phyloP scores from a whole-genome alignment of 2,797 vertebrate species.

The Gymnocypris eckloni region DNA sequence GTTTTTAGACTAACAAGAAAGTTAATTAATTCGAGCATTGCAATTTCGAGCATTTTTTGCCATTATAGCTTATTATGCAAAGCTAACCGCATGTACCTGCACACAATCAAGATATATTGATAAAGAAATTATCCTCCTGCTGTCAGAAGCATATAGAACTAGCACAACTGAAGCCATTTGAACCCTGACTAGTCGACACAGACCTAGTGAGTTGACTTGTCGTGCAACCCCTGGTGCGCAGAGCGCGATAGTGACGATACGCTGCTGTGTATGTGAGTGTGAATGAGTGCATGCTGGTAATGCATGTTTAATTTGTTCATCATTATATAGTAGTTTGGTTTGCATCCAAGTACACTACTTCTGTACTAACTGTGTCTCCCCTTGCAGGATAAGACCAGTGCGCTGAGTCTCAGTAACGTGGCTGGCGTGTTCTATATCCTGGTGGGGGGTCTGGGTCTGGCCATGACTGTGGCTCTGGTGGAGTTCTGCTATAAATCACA shows the following conservation, averaged over 20 bases:
- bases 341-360: not conserved
- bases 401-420: constrained; percentile 98
- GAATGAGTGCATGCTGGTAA: constrained; percentile 32
- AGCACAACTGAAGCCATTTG: not conserved
- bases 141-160: not conserved
- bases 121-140: not conserved
- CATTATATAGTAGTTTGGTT: not conserved
- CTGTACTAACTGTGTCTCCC: constrained; percentile 64
- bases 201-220: not conserved
- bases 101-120: not conserved
- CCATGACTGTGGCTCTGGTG: constrained; percentile 99
- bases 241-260: constrained; percentile 1
- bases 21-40: not conserved
- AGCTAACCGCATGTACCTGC: not conserved
- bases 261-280: constrained; percentile 10
- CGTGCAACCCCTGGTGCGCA: constrained; percentile 1
- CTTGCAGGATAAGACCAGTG: constrained; percentile 98
- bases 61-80: not conserved
- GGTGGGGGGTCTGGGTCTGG: constrained; percentile 96
- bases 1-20: not conserved
- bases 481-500: constrained; percentile 99
- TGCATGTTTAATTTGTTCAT: constrained; percentile 21
- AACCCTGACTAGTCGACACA: not conserved
- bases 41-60: not conserved
- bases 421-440: constrained; percentile 99